Percentiles rank a stretch among this genome's conserved stretches.
These are phyloP conservation scores for Cheilosia urbana DNA, from an alignment of 2,888 invertebrate genomes.

Conservation along the genomic window DNA sequence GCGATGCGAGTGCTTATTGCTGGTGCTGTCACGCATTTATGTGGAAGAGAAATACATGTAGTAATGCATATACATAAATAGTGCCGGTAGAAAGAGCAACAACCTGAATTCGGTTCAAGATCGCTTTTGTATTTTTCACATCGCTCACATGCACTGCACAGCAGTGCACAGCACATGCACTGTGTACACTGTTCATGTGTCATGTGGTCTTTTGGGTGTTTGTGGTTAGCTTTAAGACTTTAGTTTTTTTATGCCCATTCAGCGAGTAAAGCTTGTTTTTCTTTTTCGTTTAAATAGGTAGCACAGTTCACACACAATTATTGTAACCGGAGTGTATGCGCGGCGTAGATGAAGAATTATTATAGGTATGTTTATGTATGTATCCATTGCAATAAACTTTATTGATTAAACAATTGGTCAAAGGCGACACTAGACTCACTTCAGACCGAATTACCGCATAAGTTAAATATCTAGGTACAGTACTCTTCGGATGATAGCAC, in stretches of 20 bases:
- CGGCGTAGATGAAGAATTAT: too few relatives aligned
- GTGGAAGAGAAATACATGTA: constrained; percentile 6
- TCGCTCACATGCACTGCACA: constrained; percentile 3
- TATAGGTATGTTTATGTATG: too few relatives aligned
- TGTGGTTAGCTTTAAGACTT: constrained; percentile 12
- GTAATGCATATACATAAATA: too few relatives aligned
- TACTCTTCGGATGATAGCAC: too few relatives aligned
- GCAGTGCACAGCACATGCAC: constrained; percentile 5
- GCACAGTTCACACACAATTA: too few relatives aligned
- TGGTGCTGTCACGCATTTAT: not conserved
- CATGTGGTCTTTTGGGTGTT: not conserved
- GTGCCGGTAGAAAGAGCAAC: constrained; percentile 79
- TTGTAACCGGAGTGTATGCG: too few relatives aligned
- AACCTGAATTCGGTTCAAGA: constrained; percentile 83
- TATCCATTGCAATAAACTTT: too few relatives aligned
- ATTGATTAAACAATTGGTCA: too few relatives aligned
- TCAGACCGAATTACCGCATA: too few relatives aligned
- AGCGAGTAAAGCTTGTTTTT: not conserved
- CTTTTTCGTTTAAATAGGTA: not conserved
- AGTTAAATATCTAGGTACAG: too few relatives aligned
- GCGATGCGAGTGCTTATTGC: not conserved
- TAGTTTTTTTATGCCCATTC: not conserved
- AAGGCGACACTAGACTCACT: too few relatives aligned
- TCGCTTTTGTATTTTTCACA: constrained; percentile 76
- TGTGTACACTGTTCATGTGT: not conserved